Percentiles rank a stretch among this genome's conserved stretches.
Evolutionary conservation across 2,113 vertebrate genomes (phyloP).

Genomic region (Myrmecophaga tridactyla): DNA sequence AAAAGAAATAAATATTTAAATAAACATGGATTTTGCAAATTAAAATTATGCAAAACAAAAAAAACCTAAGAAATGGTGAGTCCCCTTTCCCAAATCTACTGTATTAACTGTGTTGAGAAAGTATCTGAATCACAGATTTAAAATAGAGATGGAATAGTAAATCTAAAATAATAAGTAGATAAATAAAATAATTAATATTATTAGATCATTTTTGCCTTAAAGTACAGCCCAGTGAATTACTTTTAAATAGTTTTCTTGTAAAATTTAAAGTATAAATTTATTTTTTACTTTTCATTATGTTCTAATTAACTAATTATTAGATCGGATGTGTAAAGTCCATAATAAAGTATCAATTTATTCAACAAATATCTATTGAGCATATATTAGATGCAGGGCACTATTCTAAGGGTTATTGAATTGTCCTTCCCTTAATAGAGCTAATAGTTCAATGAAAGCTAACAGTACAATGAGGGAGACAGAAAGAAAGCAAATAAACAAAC

Average conservation of each 20-base stretch:
- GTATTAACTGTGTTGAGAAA: neutral
- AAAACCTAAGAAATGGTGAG: conserved; percentile 33
- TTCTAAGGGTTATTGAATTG: neutral
- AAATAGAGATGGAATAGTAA: neutral
- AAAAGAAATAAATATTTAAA: conserved; percentile 74
- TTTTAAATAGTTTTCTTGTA: neutral
- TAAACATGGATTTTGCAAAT: conserved; percentile 77
- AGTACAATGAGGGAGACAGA: neutral
- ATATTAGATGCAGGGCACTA: neutral
- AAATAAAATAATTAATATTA: conserved; percentile 4
- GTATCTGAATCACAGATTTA: neutral
- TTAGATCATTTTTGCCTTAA: conserved; percentile 14
- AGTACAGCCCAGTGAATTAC: neutral
- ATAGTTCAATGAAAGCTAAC: neutral
- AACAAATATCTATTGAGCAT: neutral
- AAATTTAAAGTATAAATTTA: conserved; percentile 3
- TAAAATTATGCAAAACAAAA: conserved; percentile 61
- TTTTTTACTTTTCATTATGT: neutral
- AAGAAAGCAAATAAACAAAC: neutral
- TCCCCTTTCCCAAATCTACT: neutral
- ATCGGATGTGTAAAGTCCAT: neutral
- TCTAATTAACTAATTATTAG: conserved; percentile 10
- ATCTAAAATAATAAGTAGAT: neutral
- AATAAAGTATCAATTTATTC: neutral
- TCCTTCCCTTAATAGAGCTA: neutral